Evolutionary conservation across 2,888 invertebrate genomes (phyloP).

Genomic region (Lamproptera curius): DNA sequence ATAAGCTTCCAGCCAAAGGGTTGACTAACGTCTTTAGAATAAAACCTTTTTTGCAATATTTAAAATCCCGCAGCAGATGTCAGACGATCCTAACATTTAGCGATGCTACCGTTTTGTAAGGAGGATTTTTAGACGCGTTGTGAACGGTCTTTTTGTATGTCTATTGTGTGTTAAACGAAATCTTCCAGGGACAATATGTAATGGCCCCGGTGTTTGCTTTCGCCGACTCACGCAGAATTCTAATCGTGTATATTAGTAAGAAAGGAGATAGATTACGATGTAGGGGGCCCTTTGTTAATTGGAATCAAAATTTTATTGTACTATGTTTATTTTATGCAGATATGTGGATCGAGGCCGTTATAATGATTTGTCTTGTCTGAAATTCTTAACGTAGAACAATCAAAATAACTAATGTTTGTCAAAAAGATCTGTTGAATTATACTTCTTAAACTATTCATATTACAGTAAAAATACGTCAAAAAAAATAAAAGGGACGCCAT

Average conservation of each 20-base stretch:
- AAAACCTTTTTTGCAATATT: constrained; percentile 18
- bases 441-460: too few relatives aligned
- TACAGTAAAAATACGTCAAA: too few relatives aligned
- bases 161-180: constrained; percentile 12
- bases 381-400: too few relatives aligned
- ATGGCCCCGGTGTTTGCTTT: constrained; percentile 12
- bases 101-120: constrained; percentile 27
- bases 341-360: too few relatives aligned
- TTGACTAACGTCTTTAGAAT: constrained; percentile 7
- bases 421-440: too few relatives aligned
- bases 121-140: constrained; percentile 27
- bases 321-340: too few relatives aligned
- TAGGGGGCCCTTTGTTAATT: too few relatives aligned
- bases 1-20: constrained; percentile 6
- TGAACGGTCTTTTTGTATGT: constrained; percentile 41
- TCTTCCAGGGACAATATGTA: constrained; percentile 10
- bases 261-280: not conserved
- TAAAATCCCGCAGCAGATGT: constrained; percentile 52
- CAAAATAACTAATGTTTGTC: too few relatives aligned
- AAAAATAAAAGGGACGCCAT: too few relatives aligned
- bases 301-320: too few relatives aligned
- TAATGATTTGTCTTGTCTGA: too few relatives aligned
- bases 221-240: constrained; percentile 12
- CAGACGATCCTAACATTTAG: constrained; percentile 43
- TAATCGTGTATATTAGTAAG: not conserved